These are phyloP conservation scores for Calcarius ornatus DNA, from an alignment of 2,113 vertebrate genomes.

Conservation along the genomic window DNA sequence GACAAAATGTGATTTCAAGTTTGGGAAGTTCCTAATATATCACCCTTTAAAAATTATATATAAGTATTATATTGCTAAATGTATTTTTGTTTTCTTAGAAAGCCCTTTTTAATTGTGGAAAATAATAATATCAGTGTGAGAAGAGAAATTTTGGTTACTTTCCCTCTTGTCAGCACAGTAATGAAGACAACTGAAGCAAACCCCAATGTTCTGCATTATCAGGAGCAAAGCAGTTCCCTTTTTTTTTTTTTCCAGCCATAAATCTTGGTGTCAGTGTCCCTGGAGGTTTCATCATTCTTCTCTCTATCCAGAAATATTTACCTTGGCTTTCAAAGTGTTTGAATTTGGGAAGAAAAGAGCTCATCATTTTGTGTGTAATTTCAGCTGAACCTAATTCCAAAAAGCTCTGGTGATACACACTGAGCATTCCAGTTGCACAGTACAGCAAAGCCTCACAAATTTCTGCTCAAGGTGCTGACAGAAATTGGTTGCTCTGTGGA, in stretches of 20 bases:
- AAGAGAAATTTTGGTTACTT: neutral
- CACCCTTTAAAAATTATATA: neutral
- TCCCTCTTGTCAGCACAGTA: neutral
- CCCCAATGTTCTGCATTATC: neutral
- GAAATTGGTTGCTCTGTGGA: neutral
- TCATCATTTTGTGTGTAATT: neutral
- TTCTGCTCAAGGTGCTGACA: neutral
- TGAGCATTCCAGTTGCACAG: neutral
- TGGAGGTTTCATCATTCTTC: neutral
- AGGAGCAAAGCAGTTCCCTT: neutral
- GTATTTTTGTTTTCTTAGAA: neutral
- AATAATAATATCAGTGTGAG: neutral
- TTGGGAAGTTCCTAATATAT: neutral
- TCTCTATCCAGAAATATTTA: conserved; percentile 4
- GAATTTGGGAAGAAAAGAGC: neutral
- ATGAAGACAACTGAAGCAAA: neutral
- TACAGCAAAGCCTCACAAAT: neutral
- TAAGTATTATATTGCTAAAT: neutral
- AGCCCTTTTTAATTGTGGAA: neutral
- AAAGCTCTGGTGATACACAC: neutral
- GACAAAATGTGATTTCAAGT: neutral
- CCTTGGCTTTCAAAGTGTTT: neutral
- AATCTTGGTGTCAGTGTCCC: neutral
- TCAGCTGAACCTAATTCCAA: neutral
- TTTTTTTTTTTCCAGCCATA: neutral